phyloP scores from a whole-genome alignment of 2,797 vertebrate species.

The Pagetopsis macropterus region DNA sequence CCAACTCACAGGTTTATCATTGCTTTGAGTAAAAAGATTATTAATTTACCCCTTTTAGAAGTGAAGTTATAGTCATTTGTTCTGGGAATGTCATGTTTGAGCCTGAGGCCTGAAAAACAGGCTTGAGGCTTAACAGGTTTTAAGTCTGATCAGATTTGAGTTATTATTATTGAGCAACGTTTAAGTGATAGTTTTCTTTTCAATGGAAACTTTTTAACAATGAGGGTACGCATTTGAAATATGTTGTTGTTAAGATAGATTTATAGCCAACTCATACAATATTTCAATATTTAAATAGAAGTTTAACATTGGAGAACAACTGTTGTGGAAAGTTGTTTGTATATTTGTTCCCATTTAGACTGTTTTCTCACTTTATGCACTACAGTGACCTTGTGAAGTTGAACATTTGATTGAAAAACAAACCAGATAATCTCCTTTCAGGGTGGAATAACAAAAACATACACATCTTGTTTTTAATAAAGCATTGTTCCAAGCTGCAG shows the following conservation, averaged over 20 bases:
- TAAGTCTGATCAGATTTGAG: not conserved
- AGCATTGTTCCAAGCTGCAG: not conserved
- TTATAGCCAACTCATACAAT: constrained; percentile 2
- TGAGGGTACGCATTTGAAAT: not conserved
- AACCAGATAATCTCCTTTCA: no score
- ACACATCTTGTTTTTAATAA: constrained; percentile 13
- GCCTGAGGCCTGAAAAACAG: no score
- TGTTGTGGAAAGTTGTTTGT: not conserved
- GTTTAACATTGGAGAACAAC: not conserved
- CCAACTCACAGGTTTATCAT: no score
- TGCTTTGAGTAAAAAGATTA: no score
- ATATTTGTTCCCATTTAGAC: not conserved
- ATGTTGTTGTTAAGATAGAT: not conserved
- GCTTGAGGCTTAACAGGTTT: not conserved
- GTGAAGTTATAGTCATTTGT: no score
- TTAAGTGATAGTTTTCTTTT: not conserved
- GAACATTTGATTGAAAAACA: not conserved
- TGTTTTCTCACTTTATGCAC: not conserved
- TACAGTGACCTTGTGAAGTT: not conserved
- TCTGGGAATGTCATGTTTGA: no score
- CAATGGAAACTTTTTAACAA: not conserved
- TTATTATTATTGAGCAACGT: not conserved
- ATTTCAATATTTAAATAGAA: not conserved
- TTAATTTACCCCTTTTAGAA: no score
- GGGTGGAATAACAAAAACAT: not conserved